Evolutionary conservation across 2,797 vertebrate species (phyloP).

Genomic region (Australoheros facetus): DNA sequence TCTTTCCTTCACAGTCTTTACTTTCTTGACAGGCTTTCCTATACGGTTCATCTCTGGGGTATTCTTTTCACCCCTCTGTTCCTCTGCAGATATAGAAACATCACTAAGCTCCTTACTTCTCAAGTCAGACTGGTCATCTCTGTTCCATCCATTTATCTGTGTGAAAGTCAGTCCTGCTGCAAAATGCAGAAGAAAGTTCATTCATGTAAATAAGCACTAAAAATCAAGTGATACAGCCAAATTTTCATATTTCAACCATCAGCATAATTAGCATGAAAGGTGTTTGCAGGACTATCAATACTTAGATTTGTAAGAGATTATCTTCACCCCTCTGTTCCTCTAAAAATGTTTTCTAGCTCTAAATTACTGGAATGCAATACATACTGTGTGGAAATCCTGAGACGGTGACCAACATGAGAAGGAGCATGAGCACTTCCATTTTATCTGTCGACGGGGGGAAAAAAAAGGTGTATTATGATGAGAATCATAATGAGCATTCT

Average conservation of each 20-base stretch:
- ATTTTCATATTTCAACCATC: not conserved
- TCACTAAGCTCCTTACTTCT: conserved; percentile 14
- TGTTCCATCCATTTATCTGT: conserved; percentile 8
- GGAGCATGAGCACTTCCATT: conserved; percentile 66
- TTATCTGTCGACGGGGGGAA: conserved; percentile 37
- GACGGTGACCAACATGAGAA: conserved; percentile 55
- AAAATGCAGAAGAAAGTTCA: conserved; percentile 13
- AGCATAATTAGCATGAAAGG: conserved; percentile 1
- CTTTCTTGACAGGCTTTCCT: not conserved
- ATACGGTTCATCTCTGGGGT: conserved; percentile 19
- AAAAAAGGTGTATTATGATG: not conserved
- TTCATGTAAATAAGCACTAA: not conserved
- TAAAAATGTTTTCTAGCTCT: not conserved
- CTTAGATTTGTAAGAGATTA: not conserved
- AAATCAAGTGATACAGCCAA: not conserved
- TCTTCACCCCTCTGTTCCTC: not conserved
- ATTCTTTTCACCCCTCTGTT: conserved; percentile 12
- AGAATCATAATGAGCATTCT: not conserved
- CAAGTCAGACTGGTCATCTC: conserved; percentile 7
- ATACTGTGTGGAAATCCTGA: conserved; percentile 46
- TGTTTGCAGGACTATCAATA: not conserved
- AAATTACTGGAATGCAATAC: conserved; percentile 72
- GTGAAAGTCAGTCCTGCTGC: conserved; percentile 38
- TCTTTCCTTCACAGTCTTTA: not conserved
- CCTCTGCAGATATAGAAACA: not conserved